These are phyloP conservation scores for Callitettix versicolor DNA, from an alignment of 1,140 invertebrate genomes.

Conservation along the genomic window DNA sequence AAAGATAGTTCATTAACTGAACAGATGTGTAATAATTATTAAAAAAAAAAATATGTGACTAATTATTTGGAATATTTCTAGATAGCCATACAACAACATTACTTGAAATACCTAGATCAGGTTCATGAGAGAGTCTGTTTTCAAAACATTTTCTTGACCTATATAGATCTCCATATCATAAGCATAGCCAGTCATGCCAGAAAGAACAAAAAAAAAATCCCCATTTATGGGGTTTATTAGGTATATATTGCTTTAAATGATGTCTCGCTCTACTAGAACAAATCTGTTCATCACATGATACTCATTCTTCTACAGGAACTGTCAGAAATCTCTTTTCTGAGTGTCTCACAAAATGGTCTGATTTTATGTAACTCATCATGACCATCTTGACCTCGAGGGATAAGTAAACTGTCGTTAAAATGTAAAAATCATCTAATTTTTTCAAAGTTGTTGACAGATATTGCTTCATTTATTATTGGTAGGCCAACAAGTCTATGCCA, in stretches of 20 bases:
- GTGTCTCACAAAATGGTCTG: constrained; percentile 21
- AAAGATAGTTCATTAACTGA: constrained; percentile 18
- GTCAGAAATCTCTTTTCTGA: constrained; percentile 19
- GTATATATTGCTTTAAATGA: constrained; percentile 18
- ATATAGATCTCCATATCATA: constrained; percentile 32
- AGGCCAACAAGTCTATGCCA: no score
- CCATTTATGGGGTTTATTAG: constrained; percentile 19
- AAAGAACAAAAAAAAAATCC: constrained; percentile 28
- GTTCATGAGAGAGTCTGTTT: constrained; percentile 3
- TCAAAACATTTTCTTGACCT: constrained; percentile 22
- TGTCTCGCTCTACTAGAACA: constrained; percentile 21
- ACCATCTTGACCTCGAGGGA: neutral
- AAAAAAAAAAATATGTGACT: constrained; percentile 20
- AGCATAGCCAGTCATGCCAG: constrained; percentile 30
- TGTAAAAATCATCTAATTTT: constrained; percentile 13
- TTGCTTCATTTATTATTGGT: no score
- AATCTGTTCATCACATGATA: constrained; percentile 30
- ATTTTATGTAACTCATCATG: constrained; percentile 13
- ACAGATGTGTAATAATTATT: constrained; percentile 22
- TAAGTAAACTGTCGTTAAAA: constrained; percentile 6
- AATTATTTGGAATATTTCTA: constrained; percentile 11
- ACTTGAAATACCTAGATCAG: constrained; percentile 17
- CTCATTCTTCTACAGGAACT: constrained; percentile 26
- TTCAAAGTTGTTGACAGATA: neutral
- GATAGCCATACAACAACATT: constrained; percentile 21